Base-by-base conservation (phyloP, 1,140 invertebrate species). In the Drosophila nigrodunni region DNA sequence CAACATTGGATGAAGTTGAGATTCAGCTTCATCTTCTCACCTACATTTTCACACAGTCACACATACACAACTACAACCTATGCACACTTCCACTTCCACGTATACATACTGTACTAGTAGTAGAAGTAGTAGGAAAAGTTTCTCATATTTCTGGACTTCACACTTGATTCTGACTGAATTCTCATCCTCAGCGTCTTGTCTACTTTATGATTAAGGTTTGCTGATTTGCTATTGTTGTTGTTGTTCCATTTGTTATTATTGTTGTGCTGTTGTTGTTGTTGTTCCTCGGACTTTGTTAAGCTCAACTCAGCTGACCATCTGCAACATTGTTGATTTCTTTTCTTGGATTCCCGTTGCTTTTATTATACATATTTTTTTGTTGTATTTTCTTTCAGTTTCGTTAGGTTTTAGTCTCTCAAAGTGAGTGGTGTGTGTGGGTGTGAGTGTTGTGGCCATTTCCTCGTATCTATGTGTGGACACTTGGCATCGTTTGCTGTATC, bases 291-390 rank as follows among this genome's bases (percentile, higher is more conserved):
- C 9, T 49, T 62, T 50, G 30, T 75, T 46, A 60, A 75, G 67
- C 37, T 62, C 41, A 64, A 55, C 62, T 65, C 67, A 73, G 62
- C 60, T 82, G 80, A 71, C 65, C 78, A 78, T 85, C 69, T 83
- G 82, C 65, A 86, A 86, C 57, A 77, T 85, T 81, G 65, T 71
- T 86, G 82, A 86, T 83, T 80, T 83, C 78, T 64, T 74, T 80
- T 47, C 60, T 67, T 67, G 68, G 57, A 60, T 64, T 74, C 43
- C 73, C 34, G 49, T 54, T 61, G 46, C 71, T 59, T 74, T 77
- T 47, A 37, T 59, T 71, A 66, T 61, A 37, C 50, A 62, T 61
- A 35, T 67, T 50, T 35, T 43, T 39, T 44, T 54, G 15, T 74
- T 79, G 59, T 79, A 75, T 80, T 79, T 47, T 62, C 69, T 83